Base-by-base conservation (phyloP, 2,113 vertebrate species). In the Cebus imitator region DNA sequence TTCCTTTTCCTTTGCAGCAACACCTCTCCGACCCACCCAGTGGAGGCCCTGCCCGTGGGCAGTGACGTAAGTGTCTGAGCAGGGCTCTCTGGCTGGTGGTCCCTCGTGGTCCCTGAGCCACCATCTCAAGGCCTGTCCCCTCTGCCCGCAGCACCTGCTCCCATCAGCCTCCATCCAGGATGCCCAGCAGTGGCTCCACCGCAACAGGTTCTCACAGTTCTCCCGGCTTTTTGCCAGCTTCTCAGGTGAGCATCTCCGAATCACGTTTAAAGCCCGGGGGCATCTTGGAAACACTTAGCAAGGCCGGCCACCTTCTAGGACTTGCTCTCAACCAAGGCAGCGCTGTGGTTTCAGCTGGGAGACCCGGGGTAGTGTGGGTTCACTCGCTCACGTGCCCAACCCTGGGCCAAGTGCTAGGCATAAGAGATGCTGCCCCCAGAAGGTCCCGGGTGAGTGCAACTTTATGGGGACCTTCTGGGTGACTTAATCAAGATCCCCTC, bases 141-240 rank as follows among this genome's bases (percentile, higher is more conserved):
- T 99, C 99, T 99, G 98, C 98, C 98, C 97, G 95, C 98, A 99
- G 99, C 99, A 99, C 98, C 99, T 99, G 96, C 98, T 99, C 98
- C 99, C 99, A 4, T 99, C 99, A 30, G 99, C 99, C 97, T 99
- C 99, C 84, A 99, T 98, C 96, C 99, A 99, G 98, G 99, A 99
- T 43, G 99, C 99, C 89, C 99, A 99, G 98, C 99, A 99, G 98
- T 99, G 99, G 99, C 99, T 99, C 68, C 99, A 99, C 94, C 99
- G 98, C 68, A 99, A 99, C 98, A 98, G 99, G 96, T 99, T 99
- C 99, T 99, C 99, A 8, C 99, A 99, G 96, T 99, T 99, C 98
- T 99, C 99, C 98, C 98, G 99, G 97, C 99, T 99, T 97, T 99
- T 99, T 90, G 99, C 99, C 98, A 99, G 99, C 98, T 99, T 99